These are phyloP conservation scores for Galerucella pusilla DNA, from an alignment of 2,888 invertebrate species.

Conservation along the genomic window DNA sequence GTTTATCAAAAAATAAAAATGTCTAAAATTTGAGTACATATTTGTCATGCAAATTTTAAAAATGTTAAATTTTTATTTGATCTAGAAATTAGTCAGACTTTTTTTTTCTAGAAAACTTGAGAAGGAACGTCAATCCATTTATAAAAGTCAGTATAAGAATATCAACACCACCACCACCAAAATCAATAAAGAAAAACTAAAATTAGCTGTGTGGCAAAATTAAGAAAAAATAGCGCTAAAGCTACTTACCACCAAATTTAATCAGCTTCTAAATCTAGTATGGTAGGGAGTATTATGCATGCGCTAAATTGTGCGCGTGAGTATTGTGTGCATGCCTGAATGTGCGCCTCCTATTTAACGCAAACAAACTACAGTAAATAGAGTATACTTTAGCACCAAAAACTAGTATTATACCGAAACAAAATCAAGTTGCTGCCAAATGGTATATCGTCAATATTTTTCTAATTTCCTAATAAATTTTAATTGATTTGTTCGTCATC, in stretches of 20 bases:
- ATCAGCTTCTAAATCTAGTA: constrained; percentile 65
- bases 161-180: constrained; percentile 49
- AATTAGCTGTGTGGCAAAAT: constrained; percentile 54
- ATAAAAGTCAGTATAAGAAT: not conserved
- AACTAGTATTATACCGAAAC: constrained; percentile 53
- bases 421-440: constrained; percentile 32
- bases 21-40: not conserved
- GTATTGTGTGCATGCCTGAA: constrained; percentile 64
- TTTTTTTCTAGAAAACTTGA: not conserved
- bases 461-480: not conserved
- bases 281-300: constrained; percentile 64
- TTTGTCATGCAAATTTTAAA: not conserved
- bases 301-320: constrained; percentile 63
- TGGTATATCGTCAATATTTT: constrained; percentile 22
- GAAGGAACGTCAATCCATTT: constrained; percentile 1
- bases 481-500: too few species aligned
- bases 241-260: constrained; percentile 64
- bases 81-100: not conserved
- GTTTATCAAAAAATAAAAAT: too few species aligned
- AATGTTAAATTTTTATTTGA: not conserved
- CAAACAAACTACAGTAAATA: constrained; percentile 64
- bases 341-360: constrained; percentile 65
- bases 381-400: constrained; percentile 54
- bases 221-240: constrained; percentile 61
- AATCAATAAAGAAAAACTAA: constrained; percentile 49